These are phyloP conservation scores for Acropternis orthonyx DNA, from an alignment of 2,797 vertebrate genomes.

Conservation along the genomic window DNA sequence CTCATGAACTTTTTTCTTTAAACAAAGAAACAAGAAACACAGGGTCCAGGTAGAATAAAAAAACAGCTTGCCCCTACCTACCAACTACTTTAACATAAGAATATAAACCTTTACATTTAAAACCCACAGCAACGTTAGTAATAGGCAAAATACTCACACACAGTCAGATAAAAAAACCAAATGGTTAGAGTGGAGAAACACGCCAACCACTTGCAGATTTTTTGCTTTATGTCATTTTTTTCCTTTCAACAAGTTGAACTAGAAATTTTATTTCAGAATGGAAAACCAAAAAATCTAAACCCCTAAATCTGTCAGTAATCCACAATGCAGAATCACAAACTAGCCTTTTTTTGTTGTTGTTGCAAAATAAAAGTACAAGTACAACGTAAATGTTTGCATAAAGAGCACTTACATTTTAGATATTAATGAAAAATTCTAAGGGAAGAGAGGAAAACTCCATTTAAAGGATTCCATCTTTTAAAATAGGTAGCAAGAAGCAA, in stretches of 20 bases:
- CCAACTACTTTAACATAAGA: background rate
- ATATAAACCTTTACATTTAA: background rate
- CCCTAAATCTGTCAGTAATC: background rate
- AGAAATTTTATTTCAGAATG: constrained; percentile 10
- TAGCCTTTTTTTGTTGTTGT: background rate
- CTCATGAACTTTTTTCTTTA: background rate
- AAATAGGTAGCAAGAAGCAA: background rate
- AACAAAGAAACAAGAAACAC: background rate
- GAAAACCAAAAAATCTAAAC: background rate
- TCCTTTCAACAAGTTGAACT: background rate
- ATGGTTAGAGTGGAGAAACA: background rate
- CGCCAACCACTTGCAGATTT: background rate
- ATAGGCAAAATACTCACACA: background rate
- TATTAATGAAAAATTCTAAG: background rate
- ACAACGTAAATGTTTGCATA: background rate
- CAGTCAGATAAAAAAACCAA: background rate
- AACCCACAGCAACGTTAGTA: background rate
- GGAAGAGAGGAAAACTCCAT: background rate
- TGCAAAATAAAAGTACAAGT: background rate
- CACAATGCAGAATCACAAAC: background rate
- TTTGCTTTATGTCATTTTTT: background rate
- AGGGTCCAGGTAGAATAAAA: background rate
- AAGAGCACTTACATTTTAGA: background rate
- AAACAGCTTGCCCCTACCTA: background rate
- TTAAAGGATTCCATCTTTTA: background rate